phyloP scores from a whole-genome alignment of 1,140 invertebrate genomes.

The Nylanderia fulva region DNA sequence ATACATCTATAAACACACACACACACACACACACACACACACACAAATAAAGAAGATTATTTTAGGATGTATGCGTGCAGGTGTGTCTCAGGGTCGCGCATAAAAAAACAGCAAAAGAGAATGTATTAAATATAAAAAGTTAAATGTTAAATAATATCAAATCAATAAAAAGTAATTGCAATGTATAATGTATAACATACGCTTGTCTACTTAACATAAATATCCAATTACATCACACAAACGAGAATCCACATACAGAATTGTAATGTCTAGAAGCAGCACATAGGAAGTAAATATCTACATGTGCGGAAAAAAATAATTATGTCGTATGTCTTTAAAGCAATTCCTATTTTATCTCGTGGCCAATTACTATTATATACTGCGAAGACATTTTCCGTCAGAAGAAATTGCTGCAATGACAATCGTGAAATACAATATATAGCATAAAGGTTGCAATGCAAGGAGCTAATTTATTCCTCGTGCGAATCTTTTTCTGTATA shows the following conservation, averaged over 20 bases:
- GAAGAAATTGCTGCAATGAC: not conserved
- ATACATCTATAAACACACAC: no score
- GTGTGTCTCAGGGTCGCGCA: conserved; percentile 5
- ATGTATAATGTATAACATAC: not conserved
- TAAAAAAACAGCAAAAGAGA: not conserved
- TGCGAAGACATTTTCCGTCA: not conserved
- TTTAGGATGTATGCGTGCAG: conserved; percentile 32
- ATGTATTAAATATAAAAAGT: not conserved
- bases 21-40: not conserved
- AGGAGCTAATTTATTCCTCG: conserved; percentile 33
- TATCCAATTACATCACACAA: not conserved
- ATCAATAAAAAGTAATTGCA: not conserved
- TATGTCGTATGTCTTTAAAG: not conserved
- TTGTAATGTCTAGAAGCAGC: not conserved
- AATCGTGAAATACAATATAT: not conserved
- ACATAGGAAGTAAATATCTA: not conserved
- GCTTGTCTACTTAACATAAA: no score
- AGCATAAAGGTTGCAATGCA: not conserved
- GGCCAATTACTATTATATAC: not conserved
- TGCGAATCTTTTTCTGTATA: not conserved
- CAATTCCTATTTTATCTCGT: conserved; percentile 7
- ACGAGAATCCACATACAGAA: not conserved
- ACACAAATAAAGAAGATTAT: not conserved
- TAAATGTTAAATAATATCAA: not conserved
- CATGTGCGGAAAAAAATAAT: not conserved